phyloP scores from a whole-genome alignment of 2,888 invertebrate species.

The Balanococcus diminutus region DNA sequence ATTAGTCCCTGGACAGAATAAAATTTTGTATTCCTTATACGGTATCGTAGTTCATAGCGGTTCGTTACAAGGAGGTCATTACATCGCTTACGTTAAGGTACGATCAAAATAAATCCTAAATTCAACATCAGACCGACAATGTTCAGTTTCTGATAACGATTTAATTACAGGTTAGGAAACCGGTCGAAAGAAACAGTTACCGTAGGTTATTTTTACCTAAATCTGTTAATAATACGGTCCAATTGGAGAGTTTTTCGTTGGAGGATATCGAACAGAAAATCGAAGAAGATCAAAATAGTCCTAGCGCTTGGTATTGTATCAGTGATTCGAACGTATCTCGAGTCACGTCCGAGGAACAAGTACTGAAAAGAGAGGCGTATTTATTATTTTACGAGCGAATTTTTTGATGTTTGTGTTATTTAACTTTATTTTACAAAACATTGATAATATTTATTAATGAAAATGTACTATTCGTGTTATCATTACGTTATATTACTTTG shows the following conservation, averaged over 20 bases:
- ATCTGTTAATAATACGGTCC: slow-evolving; percentile 45
- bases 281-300: slow-evolving; percentile 36
- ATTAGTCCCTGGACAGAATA: slow-evolving; percentile 68
- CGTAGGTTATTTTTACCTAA: slow-evolving; percentile 55
- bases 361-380: slow-evolving; percentile 88
- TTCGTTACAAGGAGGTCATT: slow-evolving; percentile 85
- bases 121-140: neutral
- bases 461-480: slow-evolving; percentile 7
- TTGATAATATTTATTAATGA: neutral
- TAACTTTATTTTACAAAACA: neutral
- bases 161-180: slow-evolving; percentile 51
- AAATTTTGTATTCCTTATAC: slow-evolving; percentile 85
- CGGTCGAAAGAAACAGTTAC: slow-evolving; percentile 56
- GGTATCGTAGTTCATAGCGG: slow-evolving; percentile 96
- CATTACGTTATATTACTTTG: neutral
- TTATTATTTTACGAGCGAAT: slow-evolving; percentile 95
- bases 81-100: slow-evolving; percentile 90
- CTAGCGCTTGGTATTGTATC: slow-evolving; percentile 80
- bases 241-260: slow-evolving; percentile 33
- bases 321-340: slow-evolving; percentile 83
- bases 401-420: slow-evolving; percentile 65
- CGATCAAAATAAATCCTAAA: slow-evolving; percentile 40
- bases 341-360: slow-evolving; percentile 79
- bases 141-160: neutral
- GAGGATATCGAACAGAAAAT: slow-evolving; percentile 20